Percentiles rank a stretch among this genome's conserved stretches.
phyloP scores from a whole-genome alignment of 2,113 vertebrate genomes.

The Cranoglanis bouderius region DNA sequence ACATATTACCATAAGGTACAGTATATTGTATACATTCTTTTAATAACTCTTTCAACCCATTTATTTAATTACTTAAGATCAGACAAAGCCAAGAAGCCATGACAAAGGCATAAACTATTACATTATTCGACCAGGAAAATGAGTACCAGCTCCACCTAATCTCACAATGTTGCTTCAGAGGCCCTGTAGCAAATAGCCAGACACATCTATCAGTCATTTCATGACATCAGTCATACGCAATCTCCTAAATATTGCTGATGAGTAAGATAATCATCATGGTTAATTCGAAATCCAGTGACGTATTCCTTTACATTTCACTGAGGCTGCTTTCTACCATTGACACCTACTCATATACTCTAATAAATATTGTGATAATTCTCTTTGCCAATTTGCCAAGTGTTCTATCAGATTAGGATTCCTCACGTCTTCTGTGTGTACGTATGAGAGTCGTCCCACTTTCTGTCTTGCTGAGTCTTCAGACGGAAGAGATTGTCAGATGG shows the following conservation, averaged over 20 bases:
- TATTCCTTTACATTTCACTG: neutral
- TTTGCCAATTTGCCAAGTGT: slow-evolving; percentile 1
- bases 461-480: slow-evolving; percentile 27
- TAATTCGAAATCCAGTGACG: neutral
- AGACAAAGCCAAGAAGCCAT: neutral
- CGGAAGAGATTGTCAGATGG: slow-evolving; percentile 1
- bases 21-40: neutral
- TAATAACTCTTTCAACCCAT: neutral
- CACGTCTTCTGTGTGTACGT: neutral
- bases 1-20: neutral
- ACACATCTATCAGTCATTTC: neutral
- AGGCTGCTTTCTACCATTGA: neutral
- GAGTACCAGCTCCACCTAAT: neutral
- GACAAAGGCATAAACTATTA: neutral
- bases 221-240: neutral
- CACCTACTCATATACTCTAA: too few species aligned
- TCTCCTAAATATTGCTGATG: neutral
- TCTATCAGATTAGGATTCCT: neutral
- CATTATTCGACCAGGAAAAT: neutral
- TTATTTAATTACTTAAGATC: neutral
- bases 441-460: neutral
- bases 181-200: neutral
- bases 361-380: neutral
- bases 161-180: neutral
- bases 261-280: neutral